These are phyloP conservation scores for Melieria crassipennis DNA, from an alignment of 2,888 invertebrate species.

Conservation along the genomic window DNA sequence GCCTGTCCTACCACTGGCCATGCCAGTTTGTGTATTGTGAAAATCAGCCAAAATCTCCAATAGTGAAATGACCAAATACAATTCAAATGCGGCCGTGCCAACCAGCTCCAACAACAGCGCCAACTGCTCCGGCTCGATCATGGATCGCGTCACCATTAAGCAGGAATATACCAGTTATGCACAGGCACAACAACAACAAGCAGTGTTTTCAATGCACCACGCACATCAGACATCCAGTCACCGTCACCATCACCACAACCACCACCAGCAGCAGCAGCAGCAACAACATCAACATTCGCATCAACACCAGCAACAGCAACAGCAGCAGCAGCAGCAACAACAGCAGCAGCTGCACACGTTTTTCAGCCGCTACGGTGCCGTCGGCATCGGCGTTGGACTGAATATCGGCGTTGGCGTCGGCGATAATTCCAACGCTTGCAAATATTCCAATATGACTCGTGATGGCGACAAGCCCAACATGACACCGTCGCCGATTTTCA, in stretches of 20 bases:
- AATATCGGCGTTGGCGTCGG: constrained; percentile 20
- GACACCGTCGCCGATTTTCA: constrained; percentile 62
- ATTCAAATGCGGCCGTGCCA: constrained; percentile 41
- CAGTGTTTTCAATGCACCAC: constrained; percentile 27
- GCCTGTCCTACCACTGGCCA: background rate
- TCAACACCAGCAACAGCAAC: constrained; percentile 38
- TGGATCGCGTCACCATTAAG: constrained; percentile 24
- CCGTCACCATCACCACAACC: constrained; percentile 29
- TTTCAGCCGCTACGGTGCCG: constrained; percentile 52
- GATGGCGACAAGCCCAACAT: constrained; percentile 51
- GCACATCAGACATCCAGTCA: constrained; percentile 22
- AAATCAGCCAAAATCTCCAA: background rate
- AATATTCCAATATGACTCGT: constrained; percentile 41
- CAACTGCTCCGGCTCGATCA: background rate
- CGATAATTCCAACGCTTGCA: constrained; percentile 38
- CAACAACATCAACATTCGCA: constrained; percentile 35
- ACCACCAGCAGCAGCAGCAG: constrained; percentile 35
- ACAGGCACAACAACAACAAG: constrained; percentile 40
- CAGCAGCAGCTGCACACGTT: constrained; percentile 57
- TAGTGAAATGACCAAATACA: constrained; percentile 52
- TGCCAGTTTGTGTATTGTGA: background rate
- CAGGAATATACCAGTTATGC: constrained; percentile 42
- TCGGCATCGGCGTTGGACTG: constrained; percentile 24
- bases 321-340: constrained; percentile 45
- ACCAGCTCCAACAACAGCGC: constrained; percentile 10